Base-by-base conservation (phyloP, 2,113 vertebrate genomes). In the Polypterus senegalus region DNA sequence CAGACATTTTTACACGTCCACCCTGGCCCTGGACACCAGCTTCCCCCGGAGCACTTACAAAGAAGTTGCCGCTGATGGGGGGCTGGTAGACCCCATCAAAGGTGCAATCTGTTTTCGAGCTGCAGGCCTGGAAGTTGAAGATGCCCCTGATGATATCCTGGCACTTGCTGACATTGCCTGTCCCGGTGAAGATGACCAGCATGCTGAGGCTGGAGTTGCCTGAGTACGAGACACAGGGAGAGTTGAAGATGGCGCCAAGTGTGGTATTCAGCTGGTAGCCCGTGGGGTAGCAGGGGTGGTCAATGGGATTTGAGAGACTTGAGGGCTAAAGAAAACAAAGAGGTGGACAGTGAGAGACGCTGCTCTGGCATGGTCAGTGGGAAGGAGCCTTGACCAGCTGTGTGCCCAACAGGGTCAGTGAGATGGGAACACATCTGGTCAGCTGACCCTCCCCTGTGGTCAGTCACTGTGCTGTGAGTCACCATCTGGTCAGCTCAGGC, bases 1-100 rank as follows among this genome's bases (percentile, higher is more conserved):
- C n/a, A 6, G 10, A 53, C 54, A 56, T 27, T 10, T 6, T 9
- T 44, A 27, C 2, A 27, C 7, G 10, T 53, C 10, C 7, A 9
- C 7, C 11, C 54, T 8, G 54, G 8, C 54, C 27, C 27, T 27
- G 27, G 27, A 27, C 27, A 27, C 3, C 27, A 9, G 3, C 46
- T 47, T 6, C 27, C 9, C 11, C 43, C 27, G 9, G 46, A 9
- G 45, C 46, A 72, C 84, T 77, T 73, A 89, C 87, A 54, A 82
- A 75, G 71, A 86, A 88, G 48, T 70, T 57, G 0, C 84, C 85
- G 0, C 63, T 69, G 47, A 83, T 62, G 0, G 66, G 71, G 3
- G 86, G 86, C 69, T 87, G 85, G 67, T 78, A 80, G 65, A 78
- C 6, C 0, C 82, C 80, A 0, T 83, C 60, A 0, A 89, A 85